A percentile compares a stretch with the other conserved stretches of the same genome.
Evolutionary conservation across 1,140 invertebrate genomes (phyloP).

Genomic region (Trichogramma pretiosum): DNA sequence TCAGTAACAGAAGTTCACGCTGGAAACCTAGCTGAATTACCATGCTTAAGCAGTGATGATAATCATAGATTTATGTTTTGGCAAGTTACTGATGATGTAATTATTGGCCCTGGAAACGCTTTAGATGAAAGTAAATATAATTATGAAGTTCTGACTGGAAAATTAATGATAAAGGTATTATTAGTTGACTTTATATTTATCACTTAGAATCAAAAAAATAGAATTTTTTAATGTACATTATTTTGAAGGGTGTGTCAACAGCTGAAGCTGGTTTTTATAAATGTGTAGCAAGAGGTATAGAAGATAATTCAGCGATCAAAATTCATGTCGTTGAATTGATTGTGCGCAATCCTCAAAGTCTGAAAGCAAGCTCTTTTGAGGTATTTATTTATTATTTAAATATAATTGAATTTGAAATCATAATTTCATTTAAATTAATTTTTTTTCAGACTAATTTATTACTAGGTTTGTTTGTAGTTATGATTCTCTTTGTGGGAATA

Average conservation of each 20-base stretch:
- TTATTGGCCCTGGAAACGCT: constrained; percentile 55
- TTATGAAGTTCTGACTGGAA: constrained; percentile 59
- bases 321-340: constrained; percentile 52
- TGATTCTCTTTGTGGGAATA: constrained; percentile 33
- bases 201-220: neutral
- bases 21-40: constrained; percentile 51
- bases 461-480: constrained; percentile 31
- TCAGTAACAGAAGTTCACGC: constrained; percentile 48
- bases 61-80: constrained; percentile 60
- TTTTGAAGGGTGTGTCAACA: constrained; percentile 50
- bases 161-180: constrained; percentile 54
- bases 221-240: neutral
- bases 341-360: constrained; percentile 45
- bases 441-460: constrained; percentile 35
- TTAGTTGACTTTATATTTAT: constrained; percentile 4
- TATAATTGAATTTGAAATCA: constrained; percentile 24
- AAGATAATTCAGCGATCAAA: constrained; percentile 43
- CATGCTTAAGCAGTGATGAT: constrained; percentile 57
- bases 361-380: constrained; percentile 42
- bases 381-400: constrained; percentile 32
- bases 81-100: constrained; percentile 48
- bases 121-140: constrained; percentile 56
- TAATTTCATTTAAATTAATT: constrained; percentile 15
- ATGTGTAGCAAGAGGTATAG: constrained; percentile 54
- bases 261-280: constrained; percentile 54